phyloP scores from a whole-genome alignment of 2,113 vertebrate genomes.

The Brachyhypopomus gauderio region DNA sequence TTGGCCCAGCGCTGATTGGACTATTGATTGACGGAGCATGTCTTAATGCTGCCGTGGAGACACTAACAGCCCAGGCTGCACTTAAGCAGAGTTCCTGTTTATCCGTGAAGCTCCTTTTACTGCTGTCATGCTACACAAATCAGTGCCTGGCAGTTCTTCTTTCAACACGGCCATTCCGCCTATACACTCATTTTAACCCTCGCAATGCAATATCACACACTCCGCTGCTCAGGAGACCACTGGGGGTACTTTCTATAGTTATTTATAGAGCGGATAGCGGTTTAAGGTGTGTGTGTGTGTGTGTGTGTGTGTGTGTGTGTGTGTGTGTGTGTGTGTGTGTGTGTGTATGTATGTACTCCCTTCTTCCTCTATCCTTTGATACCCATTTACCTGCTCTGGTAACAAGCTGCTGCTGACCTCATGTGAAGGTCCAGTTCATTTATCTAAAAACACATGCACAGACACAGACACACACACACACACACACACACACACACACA shows the following conservation, averaged over 20 bases:
- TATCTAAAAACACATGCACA: conserved; percentile 34
- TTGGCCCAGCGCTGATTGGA: conserved; percentile 35
- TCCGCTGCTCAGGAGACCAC: neutral
- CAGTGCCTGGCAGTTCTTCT: conserved; percentile 1
- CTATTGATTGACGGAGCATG: conserved; percentile 35
- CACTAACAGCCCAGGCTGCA: conserved; percentile 33
- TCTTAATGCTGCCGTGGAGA: conserved; percentile 41
- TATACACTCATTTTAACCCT: neutral
- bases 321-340: neutral
- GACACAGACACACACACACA: neutral
- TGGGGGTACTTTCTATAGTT: conserved; percentile 1
- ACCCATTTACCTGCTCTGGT: conserved; percentile 20
- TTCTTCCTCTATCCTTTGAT: neutral
- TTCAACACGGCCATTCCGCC: neutral
- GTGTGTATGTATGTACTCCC: neutral
- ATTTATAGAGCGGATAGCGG: neutral
- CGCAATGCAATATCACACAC: neutral
- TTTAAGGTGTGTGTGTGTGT: neutral
- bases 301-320: neutral
- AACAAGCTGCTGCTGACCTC: conserved; percentile 51
- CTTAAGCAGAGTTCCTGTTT: conserved; percentile 40
- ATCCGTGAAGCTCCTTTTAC: conserved; percentile 31
- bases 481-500: neutral
- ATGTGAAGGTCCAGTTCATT: conserved; percentile 53
- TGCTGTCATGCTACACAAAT: conserved; percentile 29